Base-by-base conservation (phyloP, 35 echinoderm and acorn worm species). In the Diadema setosum region DNA sequence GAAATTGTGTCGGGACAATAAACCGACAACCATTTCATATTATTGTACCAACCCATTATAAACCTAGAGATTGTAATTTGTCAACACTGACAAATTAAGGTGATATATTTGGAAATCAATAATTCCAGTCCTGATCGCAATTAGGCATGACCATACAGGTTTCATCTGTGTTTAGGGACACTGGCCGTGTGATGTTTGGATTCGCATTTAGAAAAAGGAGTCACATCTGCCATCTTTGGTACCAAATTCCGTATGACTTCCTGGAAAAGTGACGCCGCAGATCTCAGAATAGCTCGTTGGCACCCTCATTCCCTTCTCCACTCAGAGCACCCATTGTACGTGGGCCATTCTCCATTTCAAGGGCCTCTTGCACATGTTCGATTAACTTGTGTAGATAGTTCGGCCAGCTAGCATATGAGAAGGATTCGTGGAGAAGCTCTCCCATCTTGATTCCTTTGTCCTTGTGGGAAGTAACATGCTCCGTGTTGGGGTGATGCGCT, bases 301-400 rank as follows among this genome's bases (percentile, higher is more conserved):
- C 88, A 29, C 80, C 80, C 45, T 90, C 88, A 30, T 70, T 90
- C 2, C 88, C 80, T 84, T 91, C 89, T 3, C 89, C 82, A 34
- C 81, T 84, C 32, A 91, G 27, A 3, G 33, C 40, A 24, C 89
- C 89, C 18, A 91, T 52, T 42, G 81, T 84, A 16, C 65, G n/a
- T 26, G 89, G 89, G 8, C 89, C 89, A n/a, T 91, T 30, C 7
- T 60, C 63, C 11, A 78, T 57, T 46, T 91, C 41, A 2, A 91
- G 42, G 3, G 75, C 20, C 26, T 91, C 88, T 44, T 91, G 89
- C 0, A 70, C 82, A 75, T 91, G 89, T 50, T 91, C 85, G 15
- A 88, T 88, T 11, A 81, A 61, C 46, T 88, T 88, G 26, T 81
- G 70, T 1, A 88, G 30, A 30, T 88, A 88, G 49, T 88, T 88